Evolutionary conservation across 2,113 vertebrate species (phyloP), one percentile per base, ranked within the genome.

Genomic region (Equus quagga): DNA sequence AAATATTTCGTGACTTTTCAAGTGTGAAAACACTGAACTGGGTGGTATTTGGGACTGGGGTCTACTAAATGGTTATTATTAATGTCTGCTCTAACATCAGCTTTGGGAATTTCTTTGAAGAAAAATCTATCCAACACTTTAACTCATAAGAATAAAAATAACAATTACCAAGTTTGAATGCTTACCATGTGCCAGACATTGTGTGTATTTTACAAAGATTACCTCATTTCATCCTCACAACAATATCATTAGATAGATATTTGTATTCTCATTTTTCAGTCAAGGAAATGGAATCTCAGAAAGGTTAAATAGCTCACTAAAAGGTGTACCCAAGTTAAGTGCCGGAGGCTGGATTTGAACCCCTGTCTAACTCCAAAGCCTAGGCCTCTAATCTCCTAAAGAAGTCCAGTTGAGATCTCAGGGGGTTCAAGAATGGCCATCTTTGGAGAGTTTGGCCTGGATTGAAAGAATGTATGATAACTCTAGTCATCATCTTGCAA

Each of bases 201-300:
- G n/a, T 64, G 14, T 65, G 2, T 97, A 17, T 96, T 93, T 97
- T 79, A 94, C 17, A 58, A 81, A 95, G 84, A 94, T 94, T 73
- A 60, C 49, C 26, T 94, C 28, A 94, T 79, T 94, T 91, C 33
- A 58, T 82, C 44, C 41, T 96, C 82, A 79, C 6, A 60, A 11
- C 12, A 64, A 49, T 86, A 8, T 88, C 21, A 33, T 49, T 83
- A 83, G 54, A 23, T 75, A 69, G 23, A 54, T 69, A 49, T 31
- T 69, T 60, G 15, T 58, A 62, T 79, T 94, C 41, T 89, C 17
- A 62, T 91, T 91, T 64, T 81, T 78, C 14, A 93, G 65, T 56
- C 51, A 94, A 91, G 26, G 17, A 88, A 88, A 78, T 33, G 78
- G 23, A 92, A 97, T 8, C 62, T 54, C 31, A 91, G 36, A 79